These are phyloP conservation scores for Nipponacmea schrenckii DNA, from an alignment of 2,888 invertebrate species.

Conservation along the genomic window DNA sequence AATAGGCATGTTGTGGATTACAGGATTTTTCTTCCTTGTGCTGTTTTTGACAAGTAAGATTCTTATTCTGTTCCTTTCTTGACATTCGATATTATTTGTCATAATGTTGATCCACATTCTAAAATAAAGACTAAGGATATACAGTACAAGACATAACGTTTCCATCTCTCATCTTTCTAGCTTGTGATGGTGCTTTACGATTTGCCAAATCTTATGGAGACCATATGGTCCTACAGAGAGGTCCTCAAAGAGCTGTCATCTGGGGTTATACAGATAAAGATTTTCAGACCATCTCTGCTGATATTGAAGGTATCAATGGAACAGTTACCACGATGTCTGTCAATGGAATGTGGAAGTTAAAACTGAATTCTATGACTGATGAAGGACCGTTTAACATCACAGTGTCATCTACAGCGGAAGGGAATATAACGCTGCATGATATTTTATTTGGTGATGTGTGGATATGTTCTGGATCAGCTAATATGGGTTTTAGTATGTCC, in stretches of 20 bases:
- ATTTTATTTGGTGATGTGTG: conserved; percentile 66
- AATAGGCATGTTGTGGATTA: no score
- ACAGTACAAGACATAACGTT: no score
- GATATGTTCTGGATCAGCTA: conserved; percentile 65
- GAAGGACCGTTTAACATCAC: conserved; percentile 41
- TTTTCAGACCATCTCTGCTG: conserved; percentile 25
- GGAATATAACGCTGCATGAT: conserved; percentile 43
- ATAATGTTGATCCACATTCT: no score
- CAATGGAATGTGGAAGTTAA: conserved; percentile 40
- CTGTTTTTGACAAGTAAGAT: no score
- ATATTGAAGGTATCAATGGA: not conserved
- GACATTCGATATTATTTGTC: no score
- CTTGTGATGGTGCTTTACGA: not conserved
- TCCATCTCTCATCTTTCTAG: not conserved
- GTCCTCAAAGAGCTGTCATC: conserved; percentile 42
- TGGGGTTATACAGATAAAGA: conserved; percentile 52
- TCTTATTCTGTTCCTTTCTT: no score
- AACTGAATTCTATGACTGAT: conserved; percentile 30
- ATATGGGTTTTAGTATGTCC: conserved; percentile 52
- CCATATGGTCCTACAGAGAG: conserved; percentile 56
- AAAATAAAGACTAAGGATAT: no score
- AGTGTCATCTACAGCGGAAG: conserved; percentile 36
- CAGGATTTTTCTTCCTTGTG: no score
- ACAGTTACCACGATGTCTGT: conserved; percentile 3
- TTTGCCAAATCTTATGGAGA: conserved; percentile 43